Conservation (phyloP, 2,797 vertebrate genomes). For the Carcharodon carcharias region DNA sequence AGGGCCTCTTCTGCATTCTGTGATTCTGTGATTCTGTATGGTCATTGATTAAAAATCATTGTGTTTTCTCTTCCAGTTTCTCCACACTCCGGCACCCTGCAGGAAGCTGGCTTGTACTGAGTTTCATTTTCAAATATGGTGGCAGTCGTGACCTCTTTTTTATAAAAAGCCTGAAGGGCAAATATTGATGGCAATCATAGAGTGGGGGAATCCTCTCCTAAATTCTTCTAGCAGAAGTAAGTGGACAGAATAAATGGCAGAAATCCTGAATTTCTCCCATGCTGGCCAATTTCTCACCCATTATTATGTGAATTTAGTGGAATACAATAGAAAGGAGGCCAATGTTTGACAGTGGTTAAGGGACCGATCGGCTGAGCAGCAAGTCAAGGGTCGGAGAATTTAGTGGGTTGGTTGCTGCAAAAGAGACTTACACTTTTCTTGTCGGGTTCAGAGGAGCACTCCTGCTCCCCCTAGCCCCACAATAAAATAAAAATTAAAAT, state of each 20-base stretch:
- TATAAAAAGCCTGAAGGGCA: not conserved
- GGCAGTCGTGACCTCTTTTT: not conserved
- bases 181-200: not conserved
- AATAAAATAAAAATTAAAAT: not conserved
- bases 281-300: not conserved
- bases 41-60: not conserved
- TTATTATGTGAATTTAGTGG: not conserved
- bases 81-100: not conserved
- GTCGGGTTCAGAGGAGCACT: not conserved
- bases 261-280: not conserved
- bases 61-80: not conserved
- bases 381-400: not conserved
- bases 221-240: not conserved
- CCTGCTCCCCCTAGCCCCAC: not conserved
- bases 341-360: not conserved
- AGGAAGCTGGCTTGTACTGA: not conserved
- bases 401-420: not conserved
- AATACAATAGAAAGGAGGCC: not conserved
- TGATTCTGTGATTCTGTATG: no score
- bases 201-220: not conserved
- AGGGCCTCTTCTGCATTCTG: no score
- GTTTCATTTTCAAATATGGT: not conserved
- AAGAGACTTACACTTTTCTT: not conserved
- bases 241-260: not conserved
- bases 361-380: not conserved